A percentile compares a stretch with the other conserved stretches of the same genome.
Conservation (phyloP, 2,797 vertebrate species). For the Diglossa cyanea region DNA sequence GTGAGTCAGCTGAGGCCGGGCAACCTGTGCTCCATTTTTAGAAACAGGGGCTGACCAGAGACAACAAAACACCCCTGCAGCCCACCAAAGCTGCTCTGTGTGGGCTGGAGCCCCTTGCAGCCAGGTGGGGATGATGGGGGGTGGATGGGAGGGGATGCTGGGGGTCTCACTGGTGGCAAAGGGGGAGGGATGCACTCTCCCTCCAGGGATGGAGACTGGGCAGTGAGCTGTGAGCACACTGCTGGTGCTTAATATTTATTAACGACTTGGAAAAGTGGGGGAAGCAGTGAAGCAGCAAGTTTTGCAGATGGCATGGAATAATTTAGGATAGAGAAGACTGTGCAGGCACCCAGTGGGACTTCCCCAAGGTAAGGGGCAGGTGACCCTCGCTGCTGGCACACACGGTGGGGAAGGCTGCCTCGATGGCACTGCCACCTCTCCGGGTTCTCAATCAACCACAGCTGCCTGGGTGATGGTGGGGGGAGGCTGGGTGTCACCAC, state of each 20-base stretch:
- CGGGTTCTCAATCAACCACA: not conserved
- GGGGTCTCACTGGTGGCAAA: not conserved
- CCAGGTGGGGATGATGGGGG: not conserved
- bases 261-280: conserved; percentile 37
- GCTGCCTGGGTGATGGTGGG: rapidly evolving
- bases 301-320: conserved; percentile 16
- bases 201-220: not conserved
- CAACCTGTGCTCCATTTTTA: not conserved
- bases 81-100: not conserved
- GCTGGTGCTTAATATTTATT: conserved; percentile 41
- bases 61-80: not conserved
- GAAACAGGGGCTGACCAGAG: not conserved
- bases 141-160: rapidly evolving
- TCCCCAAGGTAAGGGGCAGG: not conserved
- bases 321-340: not conserved
- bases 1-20: not conserved
- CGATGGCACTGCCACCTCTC: rapidly evolving
- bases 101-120: not conserved
- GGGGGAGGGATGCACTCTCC: not conserved
- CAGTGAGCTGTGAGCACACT: not conserved
- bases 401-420: not conserved
- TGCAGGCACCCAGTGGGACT: not conserved
- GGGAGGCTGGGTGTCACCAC: not conserved
- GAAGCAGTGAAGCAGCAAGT: conserved; percentile 29
- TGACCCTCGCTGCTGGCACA: not conserved